These are phyloP conservation scores for Meloe dianella DNA, from an alignment of 2,888 invertebrate species.

Conservation along the genomic window DNA sequence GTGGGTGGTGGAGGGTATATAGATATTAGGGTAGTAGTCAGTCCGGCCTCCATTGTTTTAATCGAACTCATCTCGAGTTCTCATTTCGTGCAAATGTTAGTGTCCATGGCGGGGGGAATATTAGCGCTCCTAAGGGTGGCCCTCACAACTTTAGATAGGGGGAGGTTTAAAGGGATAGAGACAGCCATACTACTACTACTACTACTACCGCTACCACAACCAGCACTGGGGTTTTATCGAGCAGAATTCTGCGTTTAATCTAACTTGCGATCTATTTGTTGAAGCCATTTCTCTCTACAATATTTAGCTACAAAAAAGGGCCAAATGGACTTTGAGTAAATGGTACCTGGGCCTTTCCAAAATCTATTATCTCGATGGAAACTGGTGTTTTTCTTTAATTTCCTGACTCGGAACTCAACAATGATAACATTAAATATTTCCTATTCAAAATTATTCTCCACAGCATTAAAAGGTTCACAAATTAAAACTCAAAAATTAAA, in stretches of 20 bases:
- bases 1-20: constrained; percentile 29
- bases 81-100: constrained; percentile 60
- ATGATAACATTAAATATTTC: neutral
- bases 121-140: constrained; percentile 59
- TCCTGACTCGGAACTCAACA: constrained; percentile 2
- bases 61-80: constrained; percentile 60
- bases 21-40: constrained; percentile 31
- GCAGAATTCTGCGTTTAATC: constrained; percentile 60
- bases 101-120: constrained; percentile 57
- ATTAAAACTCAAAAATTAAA: neutral
- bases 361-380: constrained; percentile 26
- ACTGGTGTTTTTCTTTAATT: constrained; percentile 31
- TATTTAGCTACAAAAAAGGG: constrained; percentile 30
- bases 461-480: neutral
- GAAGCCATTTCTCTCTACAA: constrained; percentile 46
- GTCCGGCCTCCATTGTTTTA: constrained; percentile 56
- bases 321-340: constrained; percentile 33
- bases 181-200: constrained; percentile 39
- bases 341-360: constrained; percentile 24
- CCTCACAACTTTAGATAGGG: constrained; percentile 40
- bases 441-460: neutral
- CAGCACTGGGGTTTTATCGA: constrained; percentile 52
- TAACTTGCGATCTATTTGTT: constrained; percentile 60
- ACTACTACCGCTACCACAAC: constrained; percentile 32
- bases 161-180: constrained; percentile 42